Conservation (phyloP, 2,888 invertebrate species). For the Rosalia funebris region DNA sequence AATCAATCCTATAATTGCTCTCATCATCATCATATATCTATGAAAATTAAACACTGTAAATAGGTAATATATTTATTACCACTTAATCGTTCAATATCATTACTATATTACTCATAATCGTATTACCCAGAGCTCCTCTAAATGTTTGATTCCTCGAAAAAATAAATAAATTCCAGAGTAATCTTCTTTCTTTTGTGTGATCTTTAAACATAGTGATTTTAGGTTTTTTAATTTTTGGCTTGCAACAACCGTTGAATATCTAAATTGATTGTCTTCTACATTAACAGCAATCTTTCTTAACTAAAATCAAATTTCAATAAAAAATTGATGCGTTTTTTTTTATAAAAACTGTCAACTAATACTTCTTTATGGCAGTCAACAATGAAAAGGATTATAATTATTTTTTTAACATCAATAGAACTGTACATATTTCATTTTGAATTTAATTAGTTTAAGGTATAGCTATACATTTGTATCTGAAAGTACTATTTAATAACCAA, state of each 20-base stretch:
- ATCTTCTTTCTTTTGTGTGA: conserved; percentile 16
- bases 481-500: conserved; percentile 15
- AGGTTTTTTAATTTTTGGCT: conserved; percentile 15
- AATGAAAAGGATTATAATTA: not conserved
- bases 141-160: conserved; percentile 23
- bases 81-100: too few relatives aligned
- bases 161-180: conserved; percentile 23
- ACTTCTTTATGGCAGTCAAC: not conserved
- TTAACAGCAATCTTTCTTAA: conserved; percentile 33
- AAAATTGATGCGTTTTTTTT: not conserved
- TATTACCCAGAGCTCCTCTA: conserved; percentile 38
- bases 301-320: conserved; percentile 28
- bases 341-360: not conserved
- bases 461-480: not conserved
- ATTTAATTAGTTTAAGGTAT: not conserved
- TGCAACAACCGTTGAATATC: conserved; percentile 14
- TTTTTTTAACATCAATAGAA: not conserved
- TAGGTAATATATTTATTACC: too few relatives aligned
- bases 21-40: conserved; percentile 31
- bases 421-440: not conserved
- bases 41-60: conserved; percentile 16
- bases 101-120: not conserved
- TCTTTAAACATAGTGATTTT: conserved; percentile 31
- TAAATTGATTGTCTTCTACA: conserved; percentile 30
- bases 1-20: conserved; percentile 28